phyloP scores from a whole-genome alignment of 2,113 vertebrate species.

The Ellobius talpinus region DNA sequence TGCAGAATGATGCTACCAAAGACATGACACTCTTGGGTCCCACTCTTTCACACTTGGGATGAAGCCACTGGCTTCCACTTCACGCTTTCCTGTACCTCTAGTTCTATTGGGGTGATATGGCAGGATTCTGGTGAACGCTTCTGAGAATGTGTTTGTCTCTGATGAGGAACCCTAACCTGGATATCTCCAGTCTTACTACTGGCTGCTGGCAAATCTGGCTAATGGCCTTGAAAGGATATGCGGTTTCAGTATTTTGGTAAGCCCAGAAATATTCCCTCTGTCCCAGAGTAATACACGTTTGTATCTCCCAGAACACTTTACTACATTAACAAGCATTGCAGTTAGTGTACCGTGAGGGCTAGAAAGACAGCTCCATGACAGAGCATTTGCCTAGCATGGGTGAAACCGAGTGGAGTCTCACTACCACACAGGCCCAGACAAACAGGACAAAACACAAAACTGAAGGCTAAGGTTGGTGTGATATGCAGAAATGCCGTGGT shows the following conservation, averaged over 20 bases:
- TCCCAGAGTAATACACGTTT: background rate
- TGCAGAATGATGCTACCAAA: background rate
- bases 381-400: background rate
- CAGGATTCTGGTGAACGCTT: background rate
- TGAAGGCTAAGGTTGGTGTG: background rate
- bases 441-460: background rate
- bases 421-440: background rate
- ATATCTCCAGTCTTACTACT: background rate
- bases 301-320: background rate
- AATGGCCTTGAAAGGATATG: background rate
- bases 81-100: background rate
- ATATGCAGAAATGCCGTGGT: background rate
- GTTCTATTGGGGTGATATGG: background rate
- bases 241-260: background rate
- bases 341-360: background rate
- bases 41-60: background rate
- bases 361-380: background rate
- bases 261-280: background rate
- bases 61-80: background rate
- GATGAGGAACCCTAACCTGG: background rate
- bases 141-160: background rate
- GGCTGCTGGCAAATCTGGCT: background rate
- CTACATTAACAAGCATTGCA: background rate
- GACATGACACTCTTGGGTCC: background rate
- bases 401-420: background rate